Evolutionary conservation across 1,140 invertebrate species (phyloP), one percentile per base, ranked within the genome.

Genomic region (Rhagoletis zephyria): DNA sequence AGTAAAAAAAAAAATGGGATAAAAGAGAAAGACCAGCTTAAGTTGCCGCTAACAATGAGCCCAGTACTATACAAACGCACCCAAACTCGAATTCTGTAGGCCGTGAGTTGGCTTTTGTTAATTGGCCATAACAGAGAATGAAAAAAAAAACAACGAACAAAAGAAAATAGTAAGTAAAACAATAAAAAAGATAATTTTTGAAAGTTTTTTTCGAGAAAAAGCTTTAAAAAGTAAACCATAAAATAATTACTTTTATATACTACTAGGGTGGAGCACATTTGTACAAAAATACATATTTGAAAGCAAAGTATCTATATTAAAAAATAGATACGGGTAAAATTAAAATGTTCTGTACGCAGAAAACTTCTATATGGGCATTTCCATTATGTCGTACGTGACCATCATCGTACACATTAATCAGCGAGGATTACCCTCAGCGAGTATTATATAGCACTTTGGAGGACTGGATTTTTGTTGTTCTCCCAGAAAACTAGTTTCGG

Each of bases 21-120:
- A 81, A 81, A 30, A 19, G 16, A 51, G 56, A 19, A 19, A 16
- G 16, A 81, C 74, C 16, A 74, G 10, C 74, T 81, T 81, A 56
- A 14, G 16, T 19, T 16, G 74, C n/a, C 7, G 6, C 48, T 19
- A n/a, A 81, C 48, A 81, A 56, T 19, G 45, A 56, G 19, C 3
- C 48, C 16, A 16, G 67, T 30, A 56, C 40, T 16, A 9, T 56
- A 56, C 74, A 81, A 56, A 56, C 48, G 40, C 4, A 56, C 74
- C 30, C n/a, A 56, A 81, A 81, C 48, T 56, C 16, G 7, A 19
- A 56, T 81, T 19, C 74, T 19, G 74, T 81, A 19, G 74, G 74
- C 48, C 74, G 74, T 10, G 16, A 81, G 45, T 81, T 81, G 16
- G 74, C 16, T 81, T 67, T 81, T 81, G 74, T 81, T 81, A 81